phyloP scores from a whole-genome alignment of 2,797 vertebrate species.

The Ptychadena robeensis region DNA sequence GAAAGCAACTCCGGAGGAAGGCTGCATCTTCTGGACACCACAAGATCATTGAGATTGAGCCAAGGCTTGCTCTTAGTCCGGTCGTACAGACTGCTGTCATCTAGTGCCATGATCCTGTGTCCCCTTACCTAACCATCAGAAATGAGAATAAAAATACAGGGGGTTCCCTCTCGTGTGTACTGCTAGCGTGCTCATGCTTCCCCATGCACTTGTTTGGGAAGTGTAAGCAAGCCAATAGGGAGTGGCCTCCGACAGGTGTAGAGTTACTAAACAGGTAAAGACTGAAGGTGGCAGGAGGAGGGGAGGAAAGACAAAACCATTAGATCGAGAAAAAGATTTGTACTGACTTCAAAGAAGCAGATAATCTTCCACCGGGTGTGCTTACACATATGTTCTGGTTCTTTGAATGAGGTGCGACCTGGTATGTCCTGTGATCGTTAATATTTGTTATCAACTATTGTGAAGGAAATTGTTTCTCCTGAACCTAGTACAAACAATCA shows the following conservation, averaged over 20 bases:
- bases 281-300: conserved; percentile 60
- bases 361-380: conserved; percentile 10
- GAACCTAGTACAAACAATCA: too few species aligned
- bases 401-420: not conserved
- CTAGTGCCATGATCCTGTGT: conserved; percentile 79
- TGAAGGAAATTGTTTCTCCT: not conserved
- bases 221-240: conserved; percentile 83
- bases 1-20: conserved; percentile 83
- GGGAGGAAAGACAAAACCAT: conserved; percentile 65
- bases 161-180: conserved; percentile 46
- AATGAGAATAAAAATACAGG: conserved; percentile 40
- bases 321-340: conserved; percentile 41
- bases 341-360: conserved; percentile 13
- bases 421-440: not conserved
- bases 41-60: conserved; percentile 69
- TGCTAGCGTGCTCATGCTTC: conserved; percentile 72
- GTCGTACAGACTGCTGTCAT: conserved; percentile 77
- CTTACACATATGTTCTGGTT: not conserved
- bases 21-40: conserved; percentile 75
- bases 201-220: conserved; percentile 80
- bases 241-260: conserved; percentile 85
- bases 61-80: conserved; percentile 76
- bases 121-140: not conserved
- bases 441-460: not conserved
- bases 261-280: conserved; percentile 79